Percentiles rank a stretch among this genome's conserved stretches.
phyloP scores from a whole-genome alignment of 2,888 invertebrate species.

The Globia sparganii region DNA sequence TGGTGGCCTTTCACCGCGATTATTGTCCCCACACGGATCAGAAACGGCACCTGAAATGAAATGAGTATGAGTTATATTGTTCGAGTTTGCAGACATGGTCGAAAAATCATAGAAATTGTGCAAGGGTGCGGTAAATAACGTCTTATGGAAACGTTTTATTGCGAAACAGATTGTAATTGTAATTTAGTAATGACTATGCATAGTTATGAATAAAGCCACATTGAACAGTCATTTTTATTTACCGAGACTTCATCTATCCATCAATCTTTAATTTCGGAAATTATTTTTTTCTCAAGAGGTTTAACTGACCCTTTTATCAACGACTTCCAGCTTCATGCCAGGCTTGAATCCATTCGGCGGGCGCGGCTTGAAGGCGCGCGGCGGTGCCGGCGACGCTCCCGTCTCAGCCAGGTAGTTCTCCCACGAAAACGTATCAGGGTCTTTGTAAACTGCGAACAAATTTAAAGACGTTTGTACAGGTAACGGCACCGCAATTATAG shows the following conservation, averaged over 20 bases:
- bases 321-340: constrained; percentile 97
- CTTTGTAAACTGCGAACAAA: constrained; percentile 91
- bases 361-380: constrained; percentile 95
- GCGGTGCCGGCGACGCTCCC: constrained; percentile 94
- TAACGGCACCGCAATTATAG: neutral
- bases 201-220: neutral
- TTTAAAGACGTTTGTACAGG: neutral
- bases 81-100: neutral
- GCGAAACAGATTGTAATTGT: neutral
- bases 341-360: constrained; percentile 94
- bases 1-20: constrained; percentile 94
- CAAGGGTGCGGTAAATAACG: neutral
- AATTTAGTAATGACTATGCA: neutral
- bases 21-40: constrained; percentile 96
- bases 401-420: constrained; percentile 94
- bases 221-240: neutral
- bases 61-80: neutral
- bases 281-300: neutral
- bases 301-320: constrained; percentile 92
- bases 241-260: neutral
- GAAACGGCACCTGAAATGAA: constrained; percentile 91
- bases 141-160: neutral
- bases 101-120: neutral
- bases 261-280: neutral
- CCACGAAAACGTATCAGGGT: constrained; percentile 95